phyloP scores from a whole-genome alignment of 2,888 invertebrate species.

The Microctonus hyperodae region DNA sequence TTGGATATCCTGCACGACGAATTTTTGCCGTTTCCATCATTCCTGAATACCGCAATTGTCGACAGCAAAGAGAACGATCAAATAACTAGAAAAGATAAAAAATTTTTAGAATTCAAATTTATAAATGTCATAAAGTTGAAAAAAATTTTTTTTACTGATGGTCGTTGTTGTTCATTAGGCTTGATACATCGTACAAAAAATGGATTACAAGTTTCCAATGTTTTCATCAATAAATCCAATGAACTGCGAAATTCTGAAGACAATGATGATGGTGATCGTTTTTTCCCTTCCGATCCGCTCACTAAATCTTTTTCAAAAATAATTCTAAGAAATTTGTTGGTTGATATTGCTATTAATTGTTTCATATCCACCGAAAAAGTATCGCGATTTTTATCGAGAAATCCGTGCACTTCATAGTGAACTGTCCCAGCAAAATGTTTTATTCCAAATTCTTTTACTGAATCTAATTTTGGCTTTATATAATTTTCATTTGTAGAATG shows the following conservation, averaged over 20 bases:
- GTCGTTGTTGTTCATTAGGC: slow-evolving; percentile 96
- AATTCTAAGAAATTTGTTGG: slow-evolving; percentile 89
- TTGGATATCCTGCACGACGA: slow-evolving; percentile 96
- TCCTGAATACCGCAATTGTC: slow-evolving; percentile 96
- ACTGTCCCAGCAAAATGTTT: slow-evolving; percentile 99
- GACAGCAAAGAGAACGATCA: slow-evolving; percentile 93
- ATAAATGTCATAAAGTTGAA: too few relatives aligned
- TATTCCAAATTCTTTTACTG: slow-evolving; percentile 95
- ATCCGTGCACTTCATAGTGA: slow-evolving; percentile 95
- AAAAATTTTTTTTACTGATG: too few relatives aligned
- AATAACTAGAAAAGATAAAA: too few relatives aligned
- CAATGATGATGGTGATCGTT: slow-evolving; percentile 87
- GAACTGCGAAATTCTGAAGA: slow-evolving; percentile 98
- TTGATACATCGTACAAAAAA: slow-evolving; percentile 99
- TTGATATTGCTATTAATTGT: slow-evolving; percentile 89
- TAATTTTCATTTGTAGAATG: slow-evolving; percentile 94
- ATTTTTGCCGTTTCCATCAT: slow-evolving; percentile 99
- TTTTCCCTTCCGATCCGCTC: slow-evolving; percentile 93
- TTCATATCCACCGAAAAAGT: slow-evolving; percentile 96
- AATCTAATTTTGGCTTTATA: slow-evolving; percentile 96
- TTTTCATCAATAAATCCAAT: slow-evolving; percentile 93
- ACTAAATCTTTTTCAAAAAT: slow-evolving; percentile 93
- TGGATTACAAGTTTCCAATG: slow-evolving; percentile 93
- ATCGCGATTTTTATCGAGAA: slow-evolving; percentile 97
- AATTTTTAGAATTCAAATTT: too few relatives aligned